Evolutionary conservation across 2,113 vertebrate species (phyloP).

Genomic region (Mobula birostris): DNA sequence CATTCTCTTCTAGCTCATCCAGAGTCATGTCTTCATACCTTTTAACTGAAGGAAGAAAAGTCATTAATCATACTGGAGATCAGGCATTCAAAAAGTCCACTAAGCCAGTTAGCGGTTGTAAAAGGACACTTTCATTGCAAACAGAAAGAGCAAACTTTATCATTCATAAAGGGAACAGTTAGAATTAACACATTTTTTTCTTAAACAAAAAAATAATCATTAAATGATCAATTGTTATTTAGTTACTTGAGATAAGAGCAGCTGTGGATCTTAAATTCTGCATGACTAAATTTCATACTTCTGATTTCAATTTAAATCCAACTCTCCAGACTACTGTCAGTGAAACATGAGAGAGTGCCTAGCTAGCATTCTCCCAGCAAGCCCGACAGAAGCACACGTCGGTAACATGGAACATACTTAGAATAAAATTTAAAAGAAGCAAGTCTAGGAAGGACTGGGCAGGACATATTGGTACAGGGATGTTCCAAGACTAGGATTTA

Average conservation of each 20-base stretch:
- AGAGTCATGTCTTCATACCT: slow-evolving; percentile 90
- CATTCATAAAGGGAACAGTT: background rate
- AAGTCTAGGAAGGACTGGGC: background rate
- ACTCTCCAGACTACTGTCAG: background rate
- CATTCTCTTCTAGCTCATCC: slow-evolving; percentile 86
- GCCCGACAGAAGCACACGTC: background rate
- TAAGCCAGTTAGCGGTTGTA: background rate
- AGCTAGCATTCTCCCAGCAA: background rate
- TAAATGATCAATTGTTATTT: background rate
- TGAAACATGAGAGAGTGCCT: too few relatives aligned
- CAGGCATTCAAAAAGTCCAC: background rate
- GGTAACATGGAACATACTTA: too few relatives aligned
- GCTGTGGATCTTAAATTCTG: background rate
- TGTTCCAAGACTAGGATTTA: background rate
- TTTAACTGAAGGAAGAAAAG: slow-evolving; percentile 64
- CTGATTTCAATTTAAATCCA: background rate
- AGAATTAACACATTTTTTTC: background rate
- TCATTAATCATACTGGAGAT: background rate
- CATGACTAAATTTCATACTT: background rate
- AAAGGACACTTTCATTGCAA: background rate
- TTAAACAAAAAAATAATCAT: background rate
- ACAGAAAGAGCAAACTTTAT: background rate
- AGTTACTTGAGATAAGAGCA: background rate
- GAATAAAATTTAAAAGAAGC: background rate
- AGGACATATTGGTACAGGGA: background rate